Percentiles rank a stretch among this genome's conserved stretches.
These are phyloP conservation scores for Ceratosolen fusciceps DNA, from an alignment of 1,140 invertebrate genomes.

Conservation along the genomic window DNA sequence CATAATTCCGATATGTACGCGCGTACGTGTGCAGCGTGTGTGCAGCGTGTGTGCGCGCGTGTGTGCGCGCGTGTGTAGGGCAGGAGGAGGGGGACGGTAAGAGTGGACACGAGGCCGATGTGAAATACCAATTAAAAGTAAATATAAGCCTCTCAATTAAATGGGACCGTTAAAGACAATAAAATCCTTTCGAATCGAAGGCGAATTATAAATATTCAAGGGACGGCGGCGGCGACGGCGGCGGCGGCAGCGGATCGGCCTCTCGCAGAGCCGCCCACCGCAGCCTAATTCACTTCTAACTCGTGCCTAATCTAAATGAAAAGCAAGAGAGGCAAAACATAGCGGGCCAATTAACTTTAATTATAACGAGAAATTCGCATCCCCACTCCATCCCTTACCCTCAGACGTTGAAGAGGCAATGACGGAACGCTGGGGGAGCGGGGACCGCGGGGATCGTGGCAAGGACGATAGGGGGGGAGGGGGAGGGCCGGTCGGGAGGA, in stretches of 20 bases:
- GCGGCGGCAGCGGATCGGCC: no score
- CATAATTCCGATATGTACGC: neutral
- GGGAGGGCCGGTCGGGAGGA: no score
- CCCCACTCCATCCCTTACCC: no score
- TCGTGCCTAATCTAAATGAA: slow-evolving; percentile 31
- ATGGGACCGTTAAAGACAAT: slow-evolving; percentile 32
- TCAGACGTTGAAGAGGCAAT: neutral
- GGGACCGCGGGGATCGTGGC: no score
- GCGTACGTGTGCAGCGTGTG: no score
- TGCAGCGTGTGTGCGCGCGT: no score
- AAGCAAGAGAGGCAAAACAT: slow-evolving; percentile 4
- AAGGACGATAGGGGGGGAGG: no score
- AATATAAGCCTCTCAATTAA: slow-evolving; percentile 18
- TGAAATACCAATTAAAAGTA: slow-evolving; percentile 35
- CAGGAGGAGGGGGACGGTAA: neutral
- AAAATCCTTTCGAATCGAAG: slow-evolving; percentile 36
- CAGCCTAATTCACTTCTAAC: slow-evolving; percentile 38
- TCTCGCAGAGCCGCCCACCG: neutral
- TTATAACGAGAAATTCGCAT: slow-evolving; percentile 42
- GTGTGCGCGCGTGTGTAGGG: neutral
- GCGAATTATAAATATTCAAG: slow-evolving; percentile 46
- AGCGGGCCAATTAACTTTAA: slow-evolving; percentile 47
- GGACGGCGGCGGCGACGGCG: no score
- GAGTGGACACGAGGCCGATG: neutral
- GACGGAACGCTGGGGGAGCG: no score